Evolutionary conservation across 2,797 vertebrate species (phyloP), one percentile per base, ranked within the genome.

Genomic region (Semaprochilodus insignis): DNA sequence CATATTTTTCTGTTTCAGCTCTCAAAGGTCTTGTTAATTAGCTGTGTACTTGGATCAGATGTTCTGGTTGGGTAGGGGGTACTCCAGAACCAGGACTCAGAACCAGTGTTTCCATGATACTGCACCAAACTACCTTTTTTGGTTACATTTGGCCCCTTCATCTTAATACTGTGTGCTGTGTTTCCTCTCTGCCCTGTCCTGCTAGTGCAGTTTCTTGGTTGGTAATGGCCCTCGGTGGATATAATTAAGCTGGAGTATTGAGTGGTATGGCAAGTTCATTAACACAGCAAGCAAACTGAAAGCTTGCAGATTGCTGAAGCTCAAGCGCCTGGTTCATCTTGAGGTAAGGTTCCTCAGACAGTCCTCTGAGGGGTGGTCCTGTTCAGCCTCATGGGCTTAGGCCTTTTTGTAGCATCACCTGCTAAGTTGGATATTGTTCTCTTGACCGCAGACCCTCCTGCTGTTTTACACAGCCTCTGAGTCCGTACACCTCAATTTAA

Each of bases 171-270:
- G 2, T 57, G 19, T 21, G 34, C 44, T 81, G 74, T 74, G 17
- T 23, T 51, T 85, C 59, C 31, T 51, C 44, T 76, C 67, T 67
- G 60, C 74, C 34, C 69, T 71, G 85, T 85, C 63, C 17, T 87
- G 81, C 79, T 83, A 81, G 25, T 78, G 83, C 78, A 34, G 51
- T 73, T 87, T 84, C 80, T 87, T 55, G 74, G 75, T 78, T 78
- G 79, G 85, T 91, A 88, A 93, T 86, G 55, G 88, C 83, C 78
- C 89, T 91, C 90, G 6, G 55, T 88, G 91, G 90, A 91, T 88
- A 88, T 85, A 88, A 90, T 90, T 90, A 90, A 86, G 79, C 85
- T 73, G 79, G 55, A 85, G 70, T 52, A 16, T 70, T 59, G 79
- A 71, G 81, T 78, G 76, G 83, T 83, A 85, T 86, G 88, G 81